Base-by-base conservation (phyloP, 2,888 invertebrate genomes). In the Agrochola circellaris region DNA sequence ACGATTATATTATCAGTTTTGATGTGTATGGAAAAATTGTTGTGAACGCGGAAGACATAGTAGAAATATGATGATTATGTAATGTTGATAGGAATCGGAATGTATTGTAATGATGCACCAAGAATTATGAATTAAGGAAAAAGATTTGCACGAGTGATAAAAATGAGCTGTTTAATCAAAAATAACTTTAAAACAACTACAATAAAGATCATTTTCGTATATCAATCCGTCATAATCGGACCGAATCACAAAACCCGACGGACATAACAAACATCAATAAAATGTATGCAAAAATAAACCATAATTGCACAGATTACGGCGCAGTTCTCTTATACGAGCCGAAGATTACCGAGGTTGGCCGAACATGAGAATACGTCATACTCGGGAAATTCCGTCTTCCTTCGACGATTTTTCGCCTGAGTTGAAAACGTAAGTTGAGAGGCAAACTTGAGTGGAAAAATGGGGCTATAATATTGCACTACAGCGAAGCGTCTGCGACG, bases 191-290 rank as follows among this genome's bases (percentile, higher is more conserved):
- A 54, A 9, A 0, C 20, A 45, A 38, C 15, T 23, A 34, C 9
- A 54, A 79, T 79, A 81, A 81, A 74, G 66, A 75, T 75, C 60
- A 85, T 83, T 89, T 87, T 89, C 82, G 87, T 88, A 80, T 84
- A 87, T 60, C 85, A 77, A 80, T 62, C 70, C 56, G 75, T 65
- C 62, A 54, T 38, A 60, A 74, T 61, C 45, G 60, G 77, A 76
- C 71, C 60, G 56, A 82, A 80, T 80, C 58, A 79, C 71, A 80
- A 86, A 82, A 77, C 75, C 66, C 67, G 68, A 71, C 15, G 73
- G 82, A 89, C 79, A 71, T 81, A 81, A 88, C 81, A 88, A 89
- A 85, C 82, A 89, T 80, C 60, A 83, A 82, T 79, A 79, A 77
- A 86, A 83, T 79, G 72, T 83, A 83, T 77, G 84, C 81, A 84